Percentiles rank a stretch among this genome's conserved stretches.
These are phyloP conservation scores for Denticeps clupeoides DNA, from an alignment of 2,797 vertebrate genomes.

Conservation along the genomic window DNA sequence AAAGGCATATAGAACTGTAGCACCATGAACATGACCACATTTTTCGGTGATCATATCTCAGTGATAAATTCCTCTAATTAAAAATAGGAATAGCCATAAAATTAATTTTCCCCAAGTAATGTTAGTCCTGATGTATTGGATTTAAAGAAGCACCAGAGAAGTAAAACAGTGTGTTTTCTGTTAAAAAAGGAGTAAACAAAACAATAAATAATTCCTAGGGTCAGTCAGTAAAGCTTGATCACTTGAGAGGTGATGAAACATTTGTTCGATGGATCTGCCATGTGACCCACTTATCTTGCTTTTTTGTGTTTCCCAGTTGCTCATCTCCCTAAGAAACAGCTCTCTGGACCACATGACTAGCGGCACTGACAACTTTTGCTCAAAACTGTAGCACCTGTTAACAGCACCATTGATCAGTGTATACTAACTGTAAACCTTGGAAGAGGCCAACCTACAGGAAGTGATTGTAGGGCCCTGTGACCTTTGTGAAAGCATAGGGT, in stretches of 20 bases:
- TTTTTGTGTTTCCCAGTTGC: no score
- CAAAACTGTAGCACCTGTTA: conserved; percentile 48
- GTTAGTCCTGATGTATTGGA: conserved; percentile 52
- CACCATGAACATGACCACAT: conserved; percentile 81
- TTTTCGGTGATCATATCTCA: conserved; percentile 59
- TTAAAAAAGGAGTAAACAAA: conserved; percentile 47
- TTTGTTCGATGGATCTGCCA: conserved; percentile 48
- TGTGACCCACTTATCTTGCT: conserved; percentile 45
- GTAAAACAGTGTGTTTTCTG: conserved; percentile 51
- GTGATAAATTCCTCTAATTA: conserved; percentile 27
- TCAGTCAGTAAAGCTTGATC: conserved; percentile 57
- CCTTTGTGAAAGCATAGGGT: conserved; percentile 95
- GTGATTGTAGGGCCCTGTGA: conserved; percentile 94
- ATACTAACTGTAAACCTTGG: conserved; percentile 21
- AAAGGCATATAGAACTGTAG: conserved; percentile 78
- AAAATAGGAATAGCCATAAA: conserved; percentile 51
- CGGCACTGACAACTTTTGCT: conserved; percentile 41
- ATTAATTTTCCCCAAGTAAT: conserved; percentile 72
- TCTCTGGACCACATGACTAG: conserved; percentile 37
- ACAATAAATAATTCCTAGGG: conserved; percentile 67
- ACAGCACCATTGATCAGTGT: conserved; percentile 11
- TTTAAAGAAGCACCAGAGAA: conserved; percentile 81
- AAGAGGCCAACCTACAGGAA: conserved; percentile 62
- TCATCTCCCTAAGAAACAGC: no score
- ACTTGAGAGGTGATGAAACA: conserved; percentile 42